Evolutionary conservation across 1,140 invertebrate species (phyloP).

Genomic region (Euura lappo): DNA sequence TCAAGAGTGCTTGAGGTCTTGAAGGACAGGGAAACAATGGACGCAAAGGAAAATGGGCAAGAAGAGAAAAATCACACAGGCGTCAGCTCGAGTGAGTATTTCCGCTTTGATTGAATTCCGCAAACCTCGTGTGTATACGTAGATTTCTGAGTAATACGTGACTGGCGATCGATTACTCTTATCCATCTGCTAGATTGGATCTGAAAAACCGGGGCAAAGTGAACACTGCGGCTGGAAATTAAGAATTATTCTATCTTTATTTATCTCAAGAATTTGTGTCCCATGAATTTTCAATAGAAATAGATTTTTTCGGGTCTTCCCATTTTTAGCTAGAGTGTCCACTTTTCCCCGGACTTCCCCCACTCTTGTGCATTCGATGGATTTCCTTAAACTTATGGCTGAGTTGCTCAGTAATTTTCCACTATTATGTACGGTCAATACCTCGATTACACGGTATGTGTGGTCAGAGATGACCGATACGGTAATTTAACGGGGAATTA

Average conservation of each 20-base stretch:
- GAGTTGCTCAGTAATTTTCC: too few species aligned
- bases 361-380: too few species aligned
- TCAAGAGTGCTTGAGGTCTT: constrained; percentile 28
- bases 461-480: constrained; percentile 6
- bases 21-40: constrained; percentile 38
- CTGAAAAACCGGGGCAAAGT: too few species aligned
- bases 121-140: too few species aligned
- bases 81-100: constrained; percentile 20
- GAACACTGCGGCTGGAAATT: too few species aligned
- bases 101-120: too few species aligned
- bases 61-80: constrained; percentile 44
- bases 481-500: background rate
- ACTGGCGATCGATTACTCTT: constrained; percentile 9
- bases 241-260: background rate
- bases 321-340: too few species aligned
- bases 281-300: background rate
- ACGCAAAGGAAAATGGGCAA: constrained; percentile 22
- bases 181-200: too few species aligned
- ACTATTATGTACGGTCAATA: too few species aligned
- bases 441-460: background rate
- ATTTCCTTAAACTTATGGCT: too few species aligned
- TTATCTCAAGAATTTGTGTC: background rate
- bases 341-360: too few species aligned
- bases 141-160: background rate
- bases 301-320: background rate